Evolutionary conservation across 1,140 invertebrate species (phyloP).

Genomic region (Lithobius niger): DNA sequence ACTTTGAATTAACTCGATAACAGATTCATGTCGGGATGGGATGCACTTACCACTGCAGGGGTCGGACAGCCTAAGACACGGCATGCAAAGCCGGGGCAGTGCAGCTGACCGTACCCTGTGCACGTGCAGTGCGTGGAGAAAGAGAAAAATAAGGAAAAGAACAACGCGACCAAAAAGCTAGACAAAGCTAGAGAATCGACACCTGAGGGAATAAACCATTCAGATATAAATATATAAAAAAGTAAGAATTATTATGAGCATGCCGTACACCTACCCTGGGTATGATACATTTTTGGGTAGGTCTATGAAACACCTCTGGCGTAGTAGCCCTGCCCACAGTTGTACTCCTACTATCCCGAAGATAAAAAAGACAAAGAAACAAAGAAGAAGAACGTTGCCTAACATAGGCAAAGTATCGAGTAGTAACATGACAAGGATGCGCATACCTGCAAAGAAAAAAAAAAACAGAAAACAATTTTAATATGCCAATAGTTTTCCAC

Average conservation of each 20-base stretch:
- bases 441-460: constrained; percentile 63
- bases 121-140: no score
- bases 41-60: no score
- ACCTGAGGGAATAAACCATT: background rate
- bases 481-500: background rate
- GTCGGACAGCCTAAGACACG: no score
- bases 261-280: constrained; percentile 12
- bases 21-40: no score
- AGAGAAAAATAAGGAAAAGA: no score
- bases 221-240: background rate
- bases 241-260: no score
- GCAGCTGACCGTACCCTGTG: no score
- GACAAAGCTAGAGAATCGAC: background rate
- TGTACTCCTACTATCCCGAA: constrained; percentile 99
- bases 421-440: constrained; percentile 95
- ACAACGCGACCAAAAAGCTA: no score
- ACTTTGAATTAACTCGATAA: no score
- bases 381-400: constrained; percentile 93
- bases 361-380: constrained; percentile 99
- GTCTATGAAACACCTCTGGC: constrained; percentile 77
- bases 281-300: constrained; percentile 27
- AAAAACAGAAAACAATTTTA: constrained; percentile 11
- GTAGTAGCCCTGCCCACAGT: constrained; percentile 91
- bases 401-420: constrained; percentile 98
- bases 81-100: no score